These are phyloP conservation scores for Oxyruncus cristatus DNA, from an alignment of 2,113 vertebrate genomes.

Conservation along the genomic window DNA sequence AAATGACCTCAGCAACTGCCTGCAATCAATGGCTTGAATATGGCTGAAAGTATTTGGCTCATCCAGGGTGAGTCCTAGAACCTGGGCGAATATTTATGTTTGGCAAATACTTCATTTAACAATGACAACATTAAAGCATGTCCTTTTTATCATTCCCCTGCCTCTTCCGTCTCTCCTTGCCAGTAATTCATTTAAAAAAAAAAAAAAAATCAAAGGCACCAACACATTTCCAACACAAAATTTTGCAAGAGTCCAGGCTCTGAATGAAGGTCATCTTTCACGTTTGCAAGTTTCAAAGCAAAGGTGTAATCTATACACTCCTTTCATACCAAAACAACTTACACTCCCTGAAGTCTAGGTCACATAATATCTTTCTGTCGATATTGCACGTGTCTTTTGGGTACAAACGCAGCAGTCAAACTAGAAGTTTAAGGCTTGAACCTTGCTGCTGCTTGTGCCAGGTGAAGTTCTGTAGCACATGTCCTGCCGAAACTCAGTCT, in stretches of 20 bases:
- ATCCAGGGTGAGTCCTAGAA: background rate
- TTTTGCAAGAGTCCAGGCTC: background rate
- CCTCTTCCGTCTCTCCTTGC: background rate
- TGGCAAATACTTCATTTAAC: background rate
- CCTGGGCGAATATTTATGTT: background rate
- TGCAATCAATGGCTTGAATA: background rate
- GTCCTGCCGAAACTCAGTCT: background rate
- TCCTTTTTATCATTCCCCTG: background rate
- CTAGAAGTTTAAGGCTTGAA: background rate
- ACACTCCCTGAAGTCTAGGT: background rate
- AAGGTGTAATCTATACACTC: background rate
- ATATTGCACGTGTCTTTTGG: background rate
- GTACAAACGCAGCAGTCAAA: background rate
- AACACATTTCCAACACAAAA: background rate
- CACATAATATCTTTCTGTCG: accelerated
- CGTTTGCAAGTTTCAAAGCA: background rate
- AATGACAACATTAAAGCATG: background rate
- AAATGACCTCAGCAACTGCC: background rate
- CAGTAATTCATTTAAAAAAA: background rate
- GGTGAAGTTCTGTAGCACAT: background rate
- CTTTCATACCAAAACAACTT: background rate
- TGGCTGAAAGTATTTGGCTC: background rate
- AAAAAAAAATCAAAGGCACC: background rate
- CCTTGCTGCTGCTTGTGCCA: background rate
- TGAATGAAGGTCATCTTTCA: background rate